Conservation (phyloP, 2,797 vertebrate species). For the Balearica regulorum region DNA sequence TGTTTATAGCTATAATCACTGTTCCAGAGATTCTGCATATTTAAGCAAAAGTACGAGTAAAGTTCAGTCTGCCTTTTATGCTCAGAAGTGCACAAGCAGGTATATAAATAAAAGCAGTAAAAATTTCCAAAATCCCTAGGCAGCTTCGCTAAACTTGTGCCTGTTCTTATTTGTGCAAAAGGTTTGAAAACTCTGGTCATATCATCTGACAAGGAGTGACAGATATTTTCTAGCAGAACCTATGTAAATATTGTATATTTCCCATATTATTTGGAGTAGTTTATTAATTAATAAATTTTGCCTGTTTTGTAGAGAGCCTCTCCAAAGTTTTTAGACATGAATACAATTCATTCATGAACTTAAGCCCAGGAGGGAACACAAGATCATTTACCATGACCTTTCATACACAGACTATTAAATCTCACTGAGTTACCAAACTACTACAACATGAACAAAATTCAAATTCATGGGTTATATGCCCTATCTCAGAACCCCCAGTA, state of each 20-base stretch:
- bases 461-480: neutral
- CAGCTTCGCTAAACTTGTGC: neutral
- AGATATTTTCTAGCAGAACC: neutral
- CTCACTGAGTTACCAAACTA: neutral
- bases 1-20: neutral
- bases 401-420: neutral
- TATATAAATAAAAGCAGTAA: neutral
- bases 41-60: neutral
- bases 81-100: neutral
- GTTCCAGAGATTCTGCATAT: neutral
- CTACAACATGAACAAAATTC: neutral
- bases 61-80: neutral
- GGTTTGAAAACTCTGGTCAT: neutral
- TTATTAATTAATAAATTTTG: neutral
- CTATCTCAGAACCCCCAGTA: neutral
- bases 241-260: neutral
- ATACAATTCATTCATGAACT: neutral
- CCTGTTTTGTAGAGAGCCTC: neutral
- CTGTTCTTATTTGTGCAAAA: neutral
- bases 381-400: neutral
- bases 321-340: neutral
- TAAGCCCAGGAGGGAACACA: neutral
- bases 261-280: neutral
- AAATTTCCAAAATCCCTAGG: neutral
- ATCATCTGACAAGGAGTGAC: neutral